A percentile compares a stretch with the other conserved stretches of the same genome.
Evolutionary conservation across 2,888 invertebrate species (phyloP).

Genomic region (Gymnosoma rotundatum): DNA sequence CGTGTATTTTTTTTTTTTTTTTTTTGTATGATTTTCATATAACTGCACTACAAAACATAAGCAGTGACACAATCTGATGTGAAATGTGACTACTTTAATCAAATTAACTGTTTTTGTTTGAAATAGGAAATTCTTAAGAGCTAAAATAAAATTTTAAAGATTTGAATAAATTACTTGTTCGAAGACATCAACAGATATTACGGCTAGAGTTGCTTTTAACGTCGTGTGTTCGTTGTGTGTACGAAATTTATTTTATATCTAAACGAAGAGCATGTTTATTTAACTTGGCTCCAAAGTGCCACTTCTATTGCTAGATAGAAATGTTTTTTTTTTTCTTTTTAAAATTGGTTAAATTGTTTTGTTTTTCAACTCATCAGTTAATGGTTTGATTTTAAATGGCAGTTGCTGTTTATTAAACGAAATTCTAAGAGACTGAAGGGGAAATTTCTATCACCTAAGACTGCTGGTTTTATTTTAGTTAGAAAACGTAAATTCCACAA

Average conservation of each 20-base stretch:
- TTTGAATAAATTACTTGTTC: slow-evolving; percentile 59
- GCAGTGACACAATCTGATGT: slow-evolving; percentile 3
- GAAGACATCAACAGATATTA: slow-evolving; percentile 54
- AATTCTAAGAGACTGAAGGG: slow-evolving; percentile 41
- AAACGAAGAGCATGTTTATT: background rate
- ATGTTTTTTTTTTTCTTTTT: background rate
- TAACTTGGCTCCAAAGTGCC: background rate
- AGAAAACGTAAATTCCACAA: slow-evolving; percentile 25
- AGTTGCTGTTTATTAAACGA: background rate
- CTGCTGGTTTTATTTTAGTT: slow-evolving; percentile 22
- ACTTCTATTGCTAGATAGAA: slow-evolving; percentile 19
- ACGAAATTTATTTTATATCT: background rate
- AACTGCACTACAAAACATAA: too few relatives aligned
- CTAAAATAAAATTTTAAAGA: slow-evolving; percentile 17
- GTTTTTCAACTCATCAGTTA: too few relatives aligned
- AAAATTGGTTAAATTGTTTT: background rate
- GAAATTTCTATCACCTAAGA: background rate
- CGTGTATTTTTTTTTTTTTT: too few relatives aligned
- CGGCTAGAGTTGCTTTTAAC: slow-evolving; percentile 23
- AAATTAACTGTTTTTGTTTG: background rate
- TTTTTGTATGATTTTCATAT: background rate
- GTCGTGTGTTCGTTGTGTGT: background rate
- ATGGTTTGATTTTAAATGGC: too few relatives aligned
- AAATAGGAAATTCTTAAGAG: background rate
- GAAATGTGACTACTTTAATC: slow-evolving; percentile 30